Base-by-base conservation (phyloP, 1,140 invertebrate genomes). In the Helicoverpa zea region DNA sequence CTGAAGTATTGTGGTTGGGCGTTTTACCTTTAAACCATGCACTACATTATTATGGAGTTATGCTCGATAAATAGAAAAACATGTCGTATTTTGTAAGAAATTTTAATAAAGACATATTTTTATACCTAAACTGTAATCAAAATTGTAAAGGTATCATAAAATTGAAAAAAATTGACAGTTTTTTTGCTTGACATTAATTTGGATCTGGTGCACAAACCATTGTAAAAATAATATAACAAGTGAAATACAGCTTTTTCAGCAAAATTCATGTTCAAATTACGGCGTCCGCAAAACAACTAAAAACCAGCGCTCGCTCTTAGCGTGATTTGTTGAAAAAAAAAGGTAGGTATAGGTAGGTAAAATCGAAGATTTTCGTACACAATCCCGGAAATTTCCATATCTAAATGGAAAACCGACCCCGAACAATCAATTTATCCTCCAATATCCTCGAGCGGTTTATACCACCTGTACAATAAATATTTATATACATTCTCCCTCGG, bases 381-480 rank as follows among this genome's bases (percentile, higher is more conserved):
- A 93, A 94, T 94, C 92, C 91, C 88, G 89, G 88, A 93, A 93
- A 94, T 94, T 94, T 94, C 92, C 93, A 94, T 94, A 94, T 94
- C 93, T 94, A 94, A 94, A 94, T 94, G 92, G 93, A 93, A 94
- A 94, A 94, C 92, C 92, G 92, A 93, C 92, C 93, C 92, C 90
- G 91, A 90, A 93, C 92, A 94, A 94, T 94, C 93, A 94, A 94
- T 94, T 94, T 94, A 94, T 94, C 92, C 92, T 87, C 83, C 91
- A 94, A 94, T 94, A 94, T 94, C 93, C 93, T 92, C 89, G 80
- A 90, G 92, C 92, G 91, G 92, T 93, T 92, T 94, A 94, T 92
- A 94, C 92, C 92, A 94, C 93, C 92, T 94, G 93, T 93, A 93
- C 91, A 93, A 94, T 95, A 95, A 95, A 95, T 95, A 94, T 95